These are phyloP conservation scores for Hestina assimilis DNA, from an alignment of 1,140 invertebrate species.

Conservation along the genomic window DNA sequence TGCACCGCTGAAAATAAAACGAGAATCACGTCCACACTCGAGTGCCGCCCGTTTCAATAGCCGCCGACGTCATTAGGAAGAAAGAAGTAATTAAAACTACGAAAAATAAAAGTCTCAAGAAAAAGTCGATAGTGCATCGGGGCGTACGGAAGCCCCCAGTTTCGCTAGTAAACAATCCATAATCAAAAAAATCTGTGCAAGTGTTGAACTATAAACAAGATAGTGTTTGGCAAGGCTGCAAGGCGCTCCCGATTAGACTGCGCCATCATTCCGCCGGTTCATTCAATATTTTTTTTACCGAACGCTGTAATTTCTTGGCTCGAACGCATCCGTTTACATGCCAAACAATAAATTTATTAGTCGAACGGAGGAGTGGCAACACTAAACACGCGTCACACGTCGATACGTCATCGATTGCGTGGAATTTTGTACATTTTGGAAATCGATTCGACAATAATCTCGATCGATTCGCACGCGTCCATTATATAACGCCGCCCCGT, in stretches of 20 bases:
- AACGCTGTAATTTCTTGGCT: slow-evolving; percentile 78
- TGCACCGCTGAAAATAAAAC: slow-evolving; percentile 46
- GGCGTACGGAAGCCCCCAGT: slow-evolving; percentile 1
- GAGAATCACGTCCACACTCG: slow-evolving; percentile 63
- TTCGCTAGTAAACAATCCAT: slow-evolving; percentile 51
- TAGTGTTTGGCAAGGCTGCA: slow-evolving; percentile 64
- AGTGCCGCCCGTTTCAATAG: slow-evolving; percentile 61
- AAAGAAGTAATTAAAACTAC: slow-evolving; percentile 71
- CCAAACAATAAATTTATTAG: slow-evolving; percentile 79
- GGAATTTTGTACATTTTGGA: slow-evolving; percentile 58
- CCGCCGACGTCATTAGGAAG: slow-evolving; percentile 62
- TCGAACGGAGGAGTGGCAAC: slow-evolving; percentile 72
- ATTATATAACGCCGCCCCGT: slow-evolving; percentile 66
- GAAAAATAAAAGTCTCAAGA: slow-evolving; percentile 53
- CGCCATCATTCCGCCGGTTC: slow-evolving; percentile 69
- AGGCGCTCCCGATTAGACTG: slow-evolving; percentile 58
- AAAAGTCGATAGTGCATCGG: slow-evolving; percentile 9
- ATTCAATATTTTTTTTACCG: slow-evolving; percentile 77
- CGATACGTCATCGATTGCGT: slow-evolving; percentile 66
- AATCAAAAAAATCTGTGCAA: slow-evolving; percentile 57
- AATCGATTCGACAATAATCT: slow-evolving; percentile 42
- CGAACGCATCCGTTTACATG: slow-evolving; percentile 77
- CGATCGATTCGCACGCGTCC: slow-evolving; percentile 42
- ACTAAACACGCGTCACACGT: slow-evolving; percentile 58
- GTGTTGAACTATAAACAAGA: slow-evolving; percentile 66